Base-by-base conservation (phyloP, 2,888 invertebrate genomes). In the Ochropleura leucogaster region DNA sequence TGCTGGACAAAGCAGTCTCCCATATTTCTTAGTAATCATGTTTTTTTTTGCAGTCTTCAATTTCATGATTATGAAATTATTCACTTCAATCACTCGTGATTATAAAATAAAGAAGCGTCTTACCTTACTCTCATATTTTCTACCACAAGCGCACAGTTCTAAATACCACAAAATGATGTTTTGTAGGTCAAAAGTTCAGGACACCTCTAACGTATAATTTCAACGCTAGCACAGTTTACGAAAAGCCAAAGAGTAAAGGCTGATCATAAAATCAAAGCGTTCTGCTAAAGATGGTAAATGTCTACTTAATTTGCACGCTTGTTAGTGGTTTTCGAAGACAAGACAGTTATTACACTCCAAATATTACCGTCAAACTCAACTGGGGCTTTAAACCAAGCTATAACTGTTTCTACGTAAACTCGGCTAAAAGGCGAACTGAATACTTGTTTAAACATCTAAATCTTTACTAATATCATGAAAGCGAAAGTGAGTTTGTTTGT, bases 111-210 rank as follows among this genome's bases (percentile, higher is more conserved):
- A 62, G 12, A 62, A 62, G 4, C 44, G 44, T 62, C 16, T 14
- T 30, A 0, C 64, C 47, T 42, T 64, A 46, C 20, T 77, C 7
- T 10, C 30, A 51, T 78, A 77, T 53, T 53, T 59, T 57, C 55
- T 0, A 49, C 16, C 20, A 14, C 14, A n/a, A 68, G 12, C 55
- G 30, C 40, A 65, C 3, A 68, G 49, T 65, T 68, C 44, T 46
- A 79, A 80, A 79, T 79, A 68, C 55, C 78, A 79, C 44, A 18
- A 0, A 68, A 65, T 79, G 68, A 68, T 80, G 80, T 79, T 79
- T 68, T 46, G 51, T 8, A 68, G 59, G 68, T 80, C 44, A 12
- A 55, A 40, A 68, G 80, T 74, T 79, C 74, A 79, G 51, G 44
- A 67, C 73, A 73, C 80, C 68, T 67, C 42, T 6, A 18, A 53